Percentiles rank a stretch among this genome's conserved stretches.
Conservation (phyloP, 1,140 invertebrate species). For the Bombus balteatus region DNA sequence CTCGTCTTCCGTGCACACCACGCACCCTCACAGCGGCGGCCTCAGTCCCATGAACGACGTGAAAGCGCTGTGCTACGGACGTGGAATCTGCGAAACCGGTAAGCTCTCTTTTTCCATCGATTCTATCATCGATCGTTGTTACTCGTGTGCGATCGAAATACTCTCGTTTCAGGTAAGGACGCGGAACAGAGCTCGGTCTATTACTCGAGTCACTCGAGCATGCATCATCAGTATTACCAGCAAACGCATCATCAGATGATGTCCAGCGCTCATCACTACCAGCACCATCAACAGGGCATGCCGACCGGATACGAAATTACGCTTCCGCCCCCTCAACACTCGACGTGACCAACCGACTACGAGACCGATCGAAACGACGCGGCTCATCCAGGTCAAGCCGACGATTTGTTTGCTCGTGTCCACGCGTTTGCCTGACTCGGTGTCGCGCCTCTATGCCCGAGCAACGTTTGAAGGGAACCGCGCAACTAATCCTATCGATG, state of each 20-base stretch:
- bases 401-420: slow-evolving; percentile 66
- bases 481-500: background rate
- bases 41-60: slow-evolving; percentile 79
- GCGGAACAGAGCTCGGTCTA: slow-evolving; percentile 78
- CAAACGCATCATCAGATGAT: slow-evolving; percentile 80
- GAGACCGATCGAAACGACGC: slow-evolving; percentile 67
- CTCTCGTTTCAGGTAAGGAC: slow-evolving; percentile 74
- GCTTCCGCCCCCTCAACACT: slow-evolving; percentile 78
- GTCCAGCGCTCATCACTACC: slow-evolving; percentile 75
- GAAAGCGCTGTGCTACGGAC: slow-evolving; percentile 77
- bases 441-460: background rate
- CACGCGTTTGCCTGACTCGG: slow-evolving; percentile 69
- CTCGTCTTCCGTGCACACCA: slow-evolving; percentile 76
- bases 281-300: slow-evolving; percentile 78
- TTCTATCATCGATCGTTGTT: background rate
- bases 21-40: slow-evolving; percentile 75
- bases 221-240: slow-evolving; percentile 81
- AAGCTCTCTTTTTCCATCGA: background rate
- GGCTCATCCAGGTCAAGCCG: slow-evolving; percentile 51
- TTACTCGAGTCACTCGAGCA: slow-evolving; percentile 78
- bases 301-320: slow-evolving; percentile 79
- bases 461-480: too few relatives aligned
- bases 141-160: background rate
- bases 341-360: slow-evolving; percentile 79
- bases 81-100: slow-evolving; percentile 78